Evolutionary conservation across 2,888 invertebrate species (phyloP), one percentile per base, ranked within the genome.

Genomic region (Drosophila dives): DNA sequence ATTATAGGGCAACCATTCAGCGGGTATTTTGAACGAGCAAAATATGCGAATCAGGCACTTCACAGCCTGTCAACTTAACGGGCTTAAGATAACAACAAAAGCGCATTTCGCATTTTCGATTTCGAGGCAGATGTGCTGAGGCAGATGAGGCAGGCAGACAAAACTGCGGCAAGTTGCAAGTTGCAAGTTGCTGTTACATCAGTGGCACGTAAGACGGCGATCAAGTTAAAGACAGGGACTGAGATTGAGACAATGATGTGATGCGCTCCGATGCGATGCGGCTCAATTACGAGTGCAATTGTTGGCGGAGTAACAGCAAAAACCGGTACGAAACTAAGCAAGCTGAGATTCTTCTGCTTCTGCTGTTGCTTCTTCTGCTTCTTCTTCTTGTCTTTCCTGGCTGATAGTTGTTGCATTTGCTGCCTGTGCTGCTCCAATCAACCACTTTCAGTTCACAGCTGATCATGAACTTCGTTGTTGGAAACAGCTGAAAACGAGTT

Each of bases 371-470:
- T n/a, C 20, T 7, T 20, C 45, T 45, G 45, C 45, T 75, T 51
- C 64, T 75, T 23, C n/a, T 51, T 29, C 40, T 36, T 26, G 15
- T n/a, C 6, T 8, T 61, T 51, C 20, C 29, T 45, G 51, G 20
- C 45, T 29, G 29, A 29, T 50, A 54, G 45, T 50, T 67, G 64
- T 17, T 60, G 59, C 26, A 36, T 10, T 54, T 36, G 66, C 23
- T 48, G 64, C 36, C 49, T 76, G 73, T 45, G 45, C 68, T 45
- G 45, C 68, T 77, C 74, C 89, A 75, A 89, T 87, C 89, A 75
- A 89, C 87, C 87, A 89, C 90, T 86, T 86, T 89, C 89, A 86
- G 87, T 89, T 89, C 87, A 86, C 87, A 87, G 87, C 87, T 87
- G 87, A 87, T 87, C 87, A 80, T 87, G 87, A 87, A 87, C 87